Evolutionary conservation across 2,888 invertebrate species (phyloP).

Genomic region (Stomorhina lunata): DNA sequence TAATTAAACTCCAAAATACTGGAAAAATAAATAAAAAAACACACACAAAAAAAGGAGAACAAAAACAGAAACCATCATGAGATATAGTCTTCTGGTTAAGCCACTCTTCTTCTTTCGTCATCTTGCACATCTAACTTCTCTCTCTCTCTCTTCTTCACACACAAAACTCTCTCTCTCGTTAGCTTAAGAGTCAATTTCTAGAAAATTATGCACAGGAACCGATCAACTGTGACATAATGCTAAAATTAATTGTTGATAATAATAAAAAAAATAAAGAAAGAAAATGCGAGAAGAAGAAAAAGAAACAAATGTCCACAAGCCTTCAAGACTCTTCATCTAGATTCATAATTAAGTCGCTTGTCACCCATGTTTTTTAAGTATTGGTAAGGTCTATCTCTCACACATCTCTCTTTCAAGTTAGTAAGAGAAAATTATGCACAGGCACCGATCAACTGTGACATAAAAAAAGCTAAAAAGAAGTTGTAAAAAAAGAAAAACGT

Average conservation of each 20-base stretch:
- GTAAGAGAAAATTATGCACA: too few species aligned
- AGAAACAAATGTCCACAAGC: background rate
- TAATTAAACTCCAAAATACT: constrained; percentile 2
- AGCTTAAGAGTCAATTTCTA: background rate
- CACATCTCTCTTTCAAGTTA: too few species aligned
- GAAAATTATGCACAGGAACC: constrained; percentile 65
- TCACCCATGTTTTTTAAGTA: too few species aligned
- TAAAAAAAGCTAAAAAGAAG: constrained; percentile 64
- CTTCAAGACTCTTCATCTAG: too few species aligned
- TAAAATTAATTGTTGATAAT: constrained; percentile 55
- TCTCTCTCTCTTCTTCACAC: background rate
- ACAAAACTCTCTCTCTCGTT: background rate
- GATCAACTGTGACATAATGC: constrained; percentile 67
- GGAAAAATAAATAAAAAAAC: constrained; percentile 39
- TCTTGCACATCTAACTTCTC: background rate
- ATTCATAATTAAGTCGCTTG: too few species aligned
- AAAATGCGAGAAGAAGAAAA: constrained; percentile 19
- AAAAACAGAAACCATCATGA: constrained; percentile 30
- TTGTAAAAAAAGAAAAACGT: constrained; percentile 45
- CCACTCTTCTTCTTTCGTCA: background rate
- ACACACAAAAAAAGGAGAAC: constrained; percentile 38
- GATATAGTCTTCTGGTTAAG: constrained; percentile 19
- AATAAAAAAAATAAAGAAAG: constrained; percentile 23
- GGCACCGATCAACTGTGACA: constrained; percentile 69
- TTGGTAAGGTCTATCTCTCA: too few species aligned